A percentile compares a stretch with the other conserved stretches of the same genome.
Conservation (phyloP, 2,113 vertebrate species). For the Crotophaga sulcirostris region DNA sequence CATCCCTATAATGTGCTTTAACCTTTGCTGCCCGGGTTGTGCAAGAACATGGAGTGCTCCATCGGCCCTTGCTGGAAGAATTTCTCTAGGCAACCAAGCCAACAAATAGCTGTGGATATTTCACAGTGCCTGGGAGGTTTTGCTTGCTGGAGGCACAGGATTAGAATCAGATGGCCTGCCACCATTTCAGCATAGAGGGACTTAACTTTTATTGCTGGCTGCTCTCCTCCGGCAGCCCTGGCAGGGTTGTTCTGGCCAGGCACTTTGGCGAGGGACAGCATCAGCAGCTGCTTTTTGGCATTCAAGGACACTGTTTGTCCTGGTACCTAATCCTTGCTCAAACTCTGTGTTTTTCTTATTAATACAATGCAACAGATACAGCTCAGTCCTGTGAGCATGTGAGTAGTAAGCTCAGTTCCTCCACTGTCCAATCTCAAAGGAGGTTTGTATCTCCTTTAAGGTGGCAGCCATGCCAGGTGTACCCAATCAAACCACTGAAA, state of each 20-base stretch:
- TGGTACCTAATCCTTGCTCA: not conserved
- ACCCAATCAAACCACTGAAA: not conserved
- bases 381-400: not conserved
- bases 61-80: not conserved
- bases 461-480: not conserved
- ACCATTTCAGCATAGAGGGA: not conserved
- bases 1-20: not conserved
- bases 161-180: conserved; percentile 10
- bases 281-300: fast-evolving
- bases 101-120: not conserved
- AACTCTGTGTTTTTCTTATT: not conserved
- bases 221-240: fast-evolving
- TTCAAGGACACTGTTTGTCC: not conserved
- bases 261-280: not conserved
- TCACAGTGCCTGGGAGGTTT: not conserved
- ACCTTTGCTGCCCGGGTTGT: conserved; percentile 2
- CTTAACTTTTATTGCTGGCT: not conserved
- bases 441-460: not conserved
- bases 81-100: conserved; percentile 22
- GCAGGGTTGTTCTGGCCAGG: not conserved
- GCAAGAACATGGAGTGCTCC: not conserved
- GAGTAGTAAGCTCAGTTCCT: not conserved
- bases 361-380: not conserved
- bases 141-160: conserved; percentile 11
- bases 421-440: not conserved